Evolutionary conservation across 1,140 invertebrate species (phyloP), one percentile per base, ranked within the genome.

Genomic region (Panagrolaimus sp.): DNA sequence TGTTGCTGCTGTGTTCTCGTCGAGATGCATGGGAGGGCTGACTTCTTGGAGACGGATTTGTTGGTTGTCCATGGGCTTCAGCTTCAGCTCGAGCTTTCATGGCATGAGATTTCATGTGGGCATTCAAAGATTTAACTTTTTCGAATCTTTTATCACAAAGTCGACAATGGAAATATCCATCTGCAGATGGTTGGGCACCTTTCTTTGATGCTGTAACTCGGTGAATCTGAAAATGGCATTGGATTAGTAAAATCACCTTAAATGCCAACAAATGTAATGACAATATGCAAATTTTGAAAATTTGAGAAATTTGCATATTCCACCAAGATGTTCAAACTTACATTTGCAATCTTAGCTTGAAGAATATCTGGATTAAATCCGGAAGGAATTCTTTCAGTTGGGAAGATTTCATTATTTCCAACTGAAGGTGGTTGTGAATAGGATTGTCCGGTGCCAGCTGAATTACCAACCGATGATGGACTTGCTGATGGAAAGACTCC

Each of bases 31-130:
- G 21, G 1, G 47, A 48, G 1, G 47, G 21, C 4, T 58, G 21
- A 28, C 21, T 28, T 10, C 21, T 4, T 6, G 5, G 5, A 28
- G 21, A 21, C 0, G 21, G 17, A 43, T 21, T 26, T 21, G 12
- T n/a, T 43, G 8, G 10, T 43, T 74, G 73, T 26, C 71, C 70
- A 10, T 74, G 71, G 14, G 80, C 80, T 71, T 82, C 80, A 10
- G 82, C 81, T 62, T 83, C 79, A 15, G 80, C 80, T 21, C 80
- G 70, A 24, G 80, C 80, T 47, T 82, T 83, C 80, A 82, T 82
- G 17, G 80, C 80, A 43, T 82, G 80, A 48, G 75, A 78, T 45
- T 82, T 82, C 79, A 82, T 82, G 67, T 82, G 80, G 15, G 80
- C 80, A 63, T 82, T 82, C 14, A 83, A 71, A 14, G 79, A 82